These are phyloP conservation scores for Aleiodes leptofemur DNA, from an alignment of 2,888 invertebrate species.

Conservation along the genomic window DNA sequence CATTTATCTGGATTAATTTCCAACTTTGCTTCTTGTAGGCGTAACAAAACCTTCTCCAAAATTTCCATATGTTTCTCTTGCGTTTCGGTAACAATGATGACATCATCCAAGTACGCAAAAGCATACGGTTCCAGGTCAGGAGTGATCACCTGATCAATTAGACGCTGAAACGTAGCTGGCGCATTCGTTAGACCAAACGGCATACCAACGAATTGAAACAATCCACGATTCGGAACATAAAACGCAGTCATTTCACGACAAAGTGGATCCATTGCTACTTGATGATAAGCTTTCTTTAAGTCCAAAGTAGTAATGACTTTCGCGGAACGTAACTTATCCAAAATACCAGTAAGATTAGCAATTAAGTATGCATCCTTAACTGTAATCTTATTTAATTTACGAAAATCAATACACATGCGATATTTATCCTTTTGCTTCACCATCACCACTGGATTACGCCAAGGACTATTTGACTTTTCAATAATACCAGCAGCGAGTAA, in stretches of 20 bases:
- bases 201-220: constrained; percentile 61
- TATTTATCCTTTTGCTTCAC: constrained; percentile 58
- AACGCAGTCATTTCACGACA: constrained; percentile 61
- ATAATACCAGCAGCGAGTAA: constrained; percentile 62
- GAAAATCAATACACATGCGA: constrained; percentile 25
- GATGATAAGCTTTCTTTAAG: constrained; percentile 61
- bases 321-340: constrained; percentile 60
- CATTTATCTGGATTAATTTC: constrained; percentile 41
- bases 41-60: background rate
- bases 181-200: constrained; percentile 60
- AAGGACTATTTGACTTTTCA: constrained; percentile 40
- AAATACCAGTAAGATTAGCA: constrained; percentile 46
- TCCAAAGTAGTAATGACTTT: constrained; percentile 64
- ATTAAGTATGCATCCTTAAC: background rate
- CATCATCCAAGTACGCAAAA: no score
- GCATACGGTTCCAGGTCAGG: background rate
- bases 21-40: background rate
- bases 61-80: background rate
- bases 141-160: background rate
- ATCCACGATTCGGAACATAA: constrained; percentile 57
- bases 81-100: no score
- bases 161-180: constrained; percentile 49
- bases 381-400: background rate
- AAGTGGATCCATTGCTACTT: constrained; percentile 57
- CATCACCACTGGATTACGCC: constrained; percentile 60